Evolutionary conservation across 2,797 vertebrate species (phyloP).

Genomic region (Poecilia velifera): DNA sequence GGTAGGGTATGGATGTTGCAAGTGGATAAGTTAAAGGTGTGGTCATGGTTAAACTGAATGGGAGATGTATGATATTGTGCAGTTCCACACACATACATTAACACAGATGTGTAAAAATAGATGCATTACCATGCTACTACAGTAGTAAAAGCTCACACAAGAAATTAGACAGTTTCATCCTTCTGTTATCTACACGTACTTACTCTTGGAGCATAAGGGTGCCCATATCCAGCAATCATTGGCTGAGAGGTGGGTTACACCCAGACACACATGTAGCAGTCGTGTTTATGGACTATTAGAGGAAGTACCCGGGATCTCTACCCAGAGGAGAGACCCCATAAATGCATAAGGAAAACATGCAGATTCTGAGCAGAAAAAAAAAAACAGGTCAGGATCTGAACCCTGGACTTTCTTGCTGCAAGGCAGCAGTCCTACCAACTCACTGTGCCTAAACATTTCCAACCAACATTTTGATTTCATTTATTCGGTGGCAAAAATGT

Average conservation of each 20-base stretch:
- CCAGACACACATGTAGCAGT: neutral
- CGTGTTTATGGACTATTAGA: neutral
- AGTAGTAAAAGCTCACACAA: neutral
- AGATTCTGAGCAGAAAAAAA: neutral
- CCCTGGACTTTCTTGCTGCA: neutral
- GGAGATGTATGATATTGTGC: neutral
- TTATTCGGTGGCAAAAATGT: neutral
- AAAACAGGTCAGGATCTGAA: neutral
- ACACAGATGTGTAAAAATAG: neutral
- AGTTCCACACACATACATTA: neutral
- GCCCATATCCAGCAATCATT: neutral
- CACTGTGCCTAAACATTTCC: neutral
- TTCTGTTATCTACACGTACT: neutral
- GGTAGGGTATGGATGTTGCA: conserved; percentile 55
- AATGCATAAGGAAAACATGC: neutral
- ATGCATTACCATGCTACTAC: neutral
- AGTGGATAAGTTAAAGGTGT: conserved; percentile 58
- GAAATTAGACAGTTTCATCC: neutral
- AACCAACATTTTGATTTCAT: neutral
- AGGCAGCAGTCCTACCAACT: neutral
- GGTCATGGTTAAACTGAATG: conserved; percentile 12
- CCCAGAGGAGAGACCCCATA: neutral
- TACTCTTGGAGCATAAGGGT: neutral
- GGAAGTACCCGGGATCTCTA: neutral
- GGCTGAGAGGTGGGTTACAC: neutral